These are phyloP conservation scores for Mycetomoellerius zeteki DNA, from an alignment of 1,140 invertebrate species.

Conservation along the genomic window DNA sequence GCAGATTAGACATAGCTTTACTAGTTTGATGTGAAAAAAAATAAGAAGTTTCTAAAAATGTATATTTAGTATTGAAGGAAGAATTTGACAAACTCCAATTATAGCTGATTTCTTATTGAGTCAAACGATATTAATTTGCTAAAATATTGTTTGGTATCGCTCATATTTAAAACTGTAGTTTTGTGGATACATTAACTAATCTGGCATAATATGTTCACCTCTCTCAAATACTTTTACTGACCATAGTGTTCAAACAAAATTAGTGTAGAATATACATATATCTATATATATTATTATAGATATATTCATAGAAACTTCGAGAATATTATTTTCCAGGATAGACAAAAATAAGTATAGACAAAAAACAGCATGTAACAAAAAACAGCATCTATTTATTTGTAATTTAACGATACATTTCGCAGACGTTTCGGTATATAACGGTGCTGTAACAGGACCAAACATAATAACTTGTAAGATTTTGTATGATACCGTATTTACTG, in stretches of 20 bases:
- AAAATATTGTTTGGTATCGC: not conserved
- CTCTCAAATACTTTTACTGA: constrained; percentile 36
- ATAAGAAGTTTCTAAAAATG: constrained; percentile 1
- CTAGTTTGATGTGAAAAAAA: not conserved
- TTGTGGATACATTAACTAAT: constrained; percentile 36
- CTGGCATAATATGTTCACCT: constrained; percentile 8
- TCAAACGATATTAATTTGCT: not conserved
- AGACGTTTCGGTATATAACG: not conserved
- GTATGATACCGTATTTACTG: constrained; percentile 1
- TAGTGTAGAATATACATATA: constrained; percentile 17
- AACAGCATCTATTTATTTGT: constrained; percentile 50
- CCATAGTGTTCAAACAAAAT: constrained; percentile 70
- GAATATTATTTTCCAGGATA: constrained; percentile 43
- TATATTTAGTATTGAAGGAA: not conserved
- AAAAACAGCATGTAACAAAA: not conserved
- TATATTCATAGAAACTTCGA: constrained; percentile 24
- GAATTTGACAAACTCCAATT: constrained; percentile 8
- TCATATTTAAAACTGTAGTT: constrained; percentile 57
- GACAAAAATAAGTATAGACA: not conserved
- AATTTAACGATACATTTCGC: constrained; percentile 18
- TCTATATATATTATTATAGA: constrained; percentile 12
- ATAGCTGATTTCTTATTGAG: not conserved
- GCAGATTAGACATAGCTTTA: constrained; percentile 1
- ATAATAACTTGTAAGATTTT: constrained; percentile 28
- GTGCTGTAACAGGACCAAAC: constrained; percentile 61